Conservation (phyloP, 2,888 invertebrate species). For the Drosophila subquinaria region DNA sequence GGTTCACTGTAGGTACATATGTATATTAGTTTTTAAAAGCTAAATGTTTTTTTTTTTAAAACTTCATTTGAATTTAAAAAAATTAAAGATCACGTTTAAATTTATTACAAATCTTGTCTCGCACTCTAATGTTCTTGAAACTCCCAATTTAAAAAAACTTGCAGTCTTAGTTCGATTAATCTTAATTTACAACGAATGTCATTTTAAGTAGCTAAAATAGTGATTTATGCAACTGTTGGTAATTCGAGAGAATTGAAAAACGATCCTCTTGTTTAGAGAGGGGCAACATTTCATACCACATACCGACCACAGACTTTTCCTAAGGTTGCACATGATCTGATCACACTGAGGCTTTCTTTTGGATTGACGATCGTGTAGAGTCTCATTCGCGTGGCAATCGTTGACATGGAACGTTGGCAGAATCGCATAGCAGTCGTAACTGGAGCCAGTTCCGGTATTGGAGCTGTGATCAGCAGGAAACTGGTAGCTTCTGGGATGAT, state of each 20-base stretch:
- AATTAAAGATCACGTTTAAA: too few species aligned
- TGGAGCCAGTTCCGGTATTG: constrained; percentile 88
- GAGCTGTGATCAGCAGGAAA: constrained; percentile 85
- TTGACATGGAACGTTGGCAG: constrained; percentile 87
- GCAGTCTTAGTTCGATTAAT: not conserved
- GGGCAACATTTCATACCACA: not conserved
- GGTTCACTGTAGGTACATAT: too few species aligned
- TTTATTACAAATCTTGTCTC: too few species aligned
- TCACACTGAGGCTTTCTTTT: constrained; percentile 7
- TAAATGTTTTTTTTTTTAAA: too few species aligned
- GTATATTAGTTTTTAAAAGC: too few species aligned
- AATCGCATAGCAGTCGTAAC: constrained; percentile 88
- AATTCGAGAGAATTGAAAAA: constrained; percentile 27
- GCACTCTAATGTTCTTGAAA: too few species aligned
- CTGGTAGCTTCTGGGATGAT: constrained; percentile 86
- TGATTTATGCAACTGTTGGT: constrained; percentile 25
- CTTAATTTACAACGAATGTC: not conserved
- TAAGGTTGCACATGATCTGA: constrained; percentile 9
- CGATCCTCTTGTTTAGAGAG: not conserved
- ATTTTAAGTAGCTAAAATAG: not conserved
- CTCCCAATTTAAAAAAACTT: too few species aligned
- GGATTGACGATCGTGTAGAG: not conserved
- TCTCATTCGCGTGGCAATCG: constrained; percentile 30
- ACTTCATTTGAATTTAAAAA: too few species aligned
- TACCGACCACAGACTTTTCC: not conserved